Conservation (phyloP, 1,140 invertebrate genomes). For the Bombus huntii region DNA sequence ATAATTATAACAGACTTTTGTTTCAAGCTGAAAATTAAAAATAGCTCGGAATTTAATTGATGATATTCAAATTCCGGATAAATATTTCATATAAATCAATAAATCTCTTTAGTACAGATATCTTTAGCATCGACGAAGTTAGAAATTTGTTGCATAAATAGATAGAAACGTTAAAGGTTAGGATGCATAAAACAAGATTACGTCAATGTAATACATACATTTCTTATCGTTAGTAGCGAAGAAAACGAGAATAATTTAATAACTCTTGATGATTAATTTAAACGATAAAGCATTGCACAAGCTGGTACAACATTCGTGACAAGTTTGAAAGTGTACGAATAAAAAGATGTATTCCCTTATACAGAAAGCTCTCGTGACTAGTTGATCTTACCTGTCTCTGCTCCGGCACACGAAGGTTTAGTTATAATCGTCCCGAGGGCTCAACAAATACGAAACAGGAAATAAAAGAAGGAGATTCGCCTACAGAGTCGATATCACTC, state of each 20-base stretch:
- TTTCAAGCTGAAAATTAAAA: neutral
- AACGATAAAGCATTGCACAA: neutral
- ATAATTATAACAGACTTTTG: neutral
- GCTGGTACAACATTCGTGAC: neutral
- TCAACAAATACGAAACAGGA: neutral
- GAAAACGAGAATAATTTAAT: neutral
- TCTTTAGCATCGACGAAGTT: neutral
- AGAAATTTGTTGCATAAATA: neutral
- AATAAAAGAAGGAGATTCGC: constrained; percentile 29
- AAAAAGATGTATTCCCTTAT: constrained; percentile 3
- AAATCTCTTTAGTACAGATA: too few relatives aligned
- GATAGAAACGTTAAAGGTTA: neutral
- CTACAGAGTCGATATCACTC: neutral
- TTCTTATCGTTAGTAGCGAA: neutral
- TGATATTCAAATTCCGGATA: neutral
- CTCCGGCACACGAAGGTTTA: constrained; percentile 4
- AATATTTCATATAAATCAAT: neutral
- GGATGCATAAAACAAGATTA: neutral
- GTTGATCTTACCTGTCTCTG: constrained; percentile 3
- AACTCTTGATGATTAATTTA: neutral
- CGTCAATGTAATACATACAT: neutral
- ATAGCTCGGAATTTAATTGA: neutral
- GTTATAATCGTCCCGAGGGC: neutral
- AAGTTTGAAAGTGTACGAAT: neutral
- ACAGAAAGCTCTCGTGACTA: constrained; percentile 21